Evolutionary conservation across 1,140 invertebrate species (phyloP).

Genomic region (Zaprionus taronus): DNA sequence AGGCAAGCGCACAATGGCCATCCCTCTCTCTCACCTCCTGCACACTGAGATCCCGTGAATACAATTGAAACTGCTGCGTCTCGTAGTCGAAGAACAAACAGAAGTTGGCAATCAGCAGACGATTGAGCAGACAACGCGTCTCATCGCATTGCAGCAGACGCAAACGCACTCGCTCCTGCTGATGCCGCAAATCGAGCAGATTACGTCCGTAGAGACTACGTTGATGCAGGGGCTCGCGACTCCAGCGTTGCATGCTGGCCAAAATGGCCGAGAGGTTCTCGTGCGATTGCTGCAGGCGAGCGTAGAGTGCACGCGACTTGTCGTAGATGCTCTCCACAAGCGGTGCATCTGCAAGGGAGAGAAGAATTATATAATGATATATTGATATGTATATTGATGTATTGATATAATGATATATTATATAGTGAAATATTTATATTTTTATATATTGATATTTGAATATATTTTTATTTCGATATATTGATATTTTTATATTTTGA

Average conservation of each 20-base stretch:
- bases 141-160: slow-evolving; percentile 84
- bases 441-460: too few relatives aligned
- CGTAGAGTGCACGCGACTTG: slow-evolving; percentile 84
- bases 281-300: slow-evolving; percentile 87
- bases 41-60: slow-evolving; percentile 64
- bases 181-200: slow-evolving; percentile 86
- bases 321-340: slow-evolving; percentile 69
- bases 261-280: slow-evolving; percentile 83
- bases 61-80: slow-evolving; percentile 66
- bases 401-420: too few relatives aligned
- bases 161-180: slow-evolving; percentile 84
- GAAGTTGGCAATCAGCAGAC: slow-evolving; percentile 87
- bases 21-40: slow-evolving; percentile 59
- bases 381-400: too few relatives aligned
- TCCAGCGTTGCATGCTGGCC: slow-evolving; percentile 87
- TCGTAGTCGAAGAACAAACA: slow-evolving; percentile 85
- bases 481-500: too few relatives aligned
- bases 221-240: slow-evolving; percentile 86
- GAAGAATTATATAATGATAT: too few relatives aligned
- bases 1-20: neutral
- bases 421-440: too few relatives aligned
- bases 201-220: slow-evolving; percentile 86
- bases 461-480: too few relatives aligned
- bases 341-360: slow-evolving; percentile 43
- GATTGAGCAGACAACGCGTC: slow-evolving; percentile 86